A percentile compares a stretch with the other conserved stretches of the same genome.
Conservation (phyloP, 1,140 invertebrate species). For the Eurosta solidaginis region DNA sequence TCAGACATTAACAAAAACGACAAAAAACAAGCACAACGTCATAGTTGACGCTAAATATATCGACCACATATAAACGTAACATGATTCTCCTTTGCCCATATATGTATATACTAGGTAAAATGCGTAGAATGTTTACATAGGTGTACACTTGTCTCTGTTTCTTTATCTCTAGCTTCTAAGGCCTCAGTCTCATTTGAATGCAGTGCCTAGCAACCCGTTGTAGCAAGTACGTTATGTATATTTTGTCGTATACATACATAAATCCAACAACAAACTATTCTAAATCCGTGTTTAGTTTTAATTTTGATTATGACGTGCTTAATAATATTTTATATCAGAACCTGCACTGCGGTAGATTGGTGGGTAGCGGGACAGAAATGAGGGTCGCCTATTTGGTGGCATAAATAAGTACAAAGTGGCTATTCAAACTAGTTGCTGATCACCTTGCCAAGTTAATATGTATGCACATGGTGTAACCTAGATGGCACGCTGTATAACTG, state of each 20-base stretch:
- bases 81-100: background rate
- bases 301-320: background rate
- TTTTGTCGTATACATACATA: too few species aligned
- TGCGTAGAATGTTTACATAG: background rate
- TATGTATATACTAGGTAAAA: background rate
- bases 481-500: conserved; percentile 5
- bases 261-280: too few species aligned
- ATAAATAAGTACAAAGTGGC: background rate
- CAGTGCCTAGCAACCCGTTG: background rate
- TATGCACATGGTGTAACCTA: too few species aligned
- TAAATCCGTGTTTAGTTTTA: too few species aligned
- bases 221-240: background rate
- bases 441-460: background rate
- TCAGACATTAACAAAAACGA: background rate
- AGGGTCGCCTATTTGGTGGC: too few species aligned
- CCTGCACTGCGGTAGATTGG: too few species aligned
- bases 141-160: background rate
- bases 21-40: background rate
- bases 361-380: too few species aligned
- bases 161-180: background rate
- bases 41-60: background rate
- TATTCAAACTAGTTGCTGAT: background rate
- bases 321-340: background rate
- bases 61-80: conserved; percentile 14
- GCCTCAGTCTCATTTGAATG: background rate